A percentile compares a stretch with the other conserved stretches of the same genome.
These are phyloP conservation scores for Syngnathus rostellatus DNA, from an alignment of 2,797 vertebrate species.

Conservation along the genomic window DNA sequence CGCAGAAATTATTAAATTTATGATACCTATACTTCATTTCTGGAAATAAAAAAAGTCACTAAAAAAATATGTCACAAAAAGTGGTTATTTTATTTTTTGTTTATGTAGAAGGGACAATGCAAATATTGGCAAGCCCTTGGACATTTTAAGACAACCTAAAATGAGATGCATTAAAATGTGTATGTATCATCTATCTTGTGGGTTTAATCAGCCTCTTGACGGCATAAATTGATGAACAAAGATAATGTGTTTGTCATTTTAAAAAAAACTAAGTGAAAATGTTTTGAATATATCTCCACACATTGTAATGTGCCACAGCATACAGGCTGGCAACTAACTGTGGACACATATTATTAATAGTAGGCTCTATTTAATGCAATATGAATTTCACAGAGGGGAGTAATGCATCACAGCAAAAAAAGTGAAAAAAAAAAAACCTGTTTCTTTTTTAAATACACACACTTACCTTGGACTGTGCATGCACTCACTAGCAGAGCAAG, in stretches of 20 bases:
- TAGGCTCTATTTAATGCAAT: background rate
- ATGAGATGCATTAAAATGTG: too few species aligned
- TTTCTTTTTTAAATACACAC: too few species aligned
- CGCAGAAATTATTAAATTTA: background rate
- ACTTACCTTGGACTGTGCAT: conserved; percentile 1
- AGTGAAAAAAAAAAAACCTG: too few species aligned
- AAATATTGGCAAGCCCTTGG: too few species aligned
- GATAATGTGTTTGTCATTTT: background rate
- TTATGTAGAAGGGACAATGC: too few species aligned
- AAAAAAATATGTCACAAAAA: background rate
- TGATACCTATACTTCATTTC: background rate
- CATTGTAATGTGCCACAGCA: background rate
- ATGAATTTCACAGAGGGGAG: background rate
- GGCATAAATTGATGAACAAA: background rate
- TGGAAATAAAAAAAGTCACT: background rate
- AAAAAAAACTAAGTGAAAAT: background rate
- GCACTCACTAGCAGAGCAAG: conserved; percentile 1
- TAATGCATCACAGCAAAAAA: too few species aligned
- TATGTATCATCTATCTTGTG: background rate
- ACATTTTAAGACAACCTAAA: too few species aligned
- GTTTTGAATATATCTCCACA: background rate
- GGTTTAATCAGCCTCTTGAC: background rate
- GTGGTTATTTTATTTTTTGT: background rate
- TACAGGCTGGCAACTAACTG: background rate
- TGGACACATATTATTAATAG: too few species aligned